These are phyloP conservation scores for Pelodiscus sinensis DNA, from an alignment of 2,113 vertebrate species.

Conservation along the genomic window DNA sequence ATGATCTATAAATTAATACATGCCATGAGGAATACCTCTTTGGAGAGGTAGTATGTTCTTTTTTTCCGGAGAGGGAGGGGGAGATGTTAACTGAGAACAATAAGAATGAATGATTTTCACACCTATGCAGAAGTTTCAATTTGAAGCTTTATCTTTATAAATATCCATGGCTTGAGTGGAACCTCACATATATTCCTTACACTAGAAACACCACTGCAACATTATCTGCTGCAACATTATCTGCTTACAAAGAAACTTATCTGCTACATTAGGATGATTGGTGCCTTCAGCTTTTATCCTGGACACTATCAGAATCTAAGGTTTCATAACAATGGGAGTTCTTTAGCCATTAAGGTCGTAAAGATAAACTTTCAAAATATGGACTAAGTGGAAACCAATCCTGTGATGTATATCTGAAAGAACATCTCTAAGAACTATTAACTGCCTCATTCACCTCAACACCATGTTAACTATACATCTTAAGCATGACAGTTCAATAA, in stretches of 20 bases:
- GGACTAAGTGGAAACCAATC: background rate
- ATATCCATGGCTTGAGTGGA: background rate
- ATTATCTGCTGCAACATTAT: background rate
- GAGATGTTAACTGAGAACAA: background rate
- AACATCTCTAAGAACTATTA: background rate
- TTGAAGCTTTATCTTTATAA: background rate
- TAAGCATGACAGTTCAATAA: background rate
- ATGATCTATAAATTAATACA: constrained; percentile 25
- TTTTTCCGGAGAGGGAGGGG: background rate
- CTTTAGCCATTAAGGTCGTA: background rate
- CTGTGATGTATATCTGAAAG: background rate
- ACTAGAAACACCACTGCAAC: background rate
- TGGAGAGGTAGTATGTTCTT: background rate
- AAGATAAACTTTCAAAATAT: background rate
- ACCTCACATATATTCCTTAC: background rate
- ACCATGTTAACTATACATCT: background rate
- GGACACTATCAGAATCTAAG: background rate
- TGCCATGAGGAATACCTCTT: constrained; percentile 30
- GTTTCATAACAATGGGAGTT: background rate
- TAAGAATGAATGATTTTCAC: background rate
- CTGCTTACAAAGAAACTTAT: background rate
- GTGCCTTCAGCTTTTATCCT: background rate
- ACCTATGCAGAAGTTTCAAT: background rate
- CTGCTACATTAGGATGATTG: background rate
- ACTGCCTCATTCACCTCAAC: background rate